phyloP scores from a whole-genome alignment of 2,113 vertebrate species.

The Eretmochelys imbricata region DNA sequence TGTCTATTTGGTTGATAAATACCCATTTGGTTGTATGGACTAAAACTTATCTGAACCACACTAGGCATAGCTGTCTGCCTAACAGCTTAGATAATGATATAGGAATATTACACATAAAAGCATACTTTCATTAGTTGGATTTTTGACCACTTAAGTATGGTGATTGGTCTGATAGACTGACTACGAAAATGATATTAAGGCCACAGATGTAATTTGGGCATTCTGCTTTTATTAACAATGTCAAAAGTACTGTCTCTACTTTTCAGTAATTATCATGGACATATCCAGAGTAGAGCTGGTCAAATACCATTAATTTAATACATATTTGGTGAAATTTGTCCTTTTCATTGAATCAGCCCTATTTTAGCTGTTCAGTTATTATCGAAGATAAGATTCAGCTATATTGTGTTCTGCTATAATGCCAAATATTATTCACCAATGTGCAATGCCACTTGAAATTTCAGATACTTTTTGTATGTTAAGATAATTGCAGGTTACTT shows the following conservation, averaged over 20 bases:
- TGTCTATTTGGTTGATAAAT: constrained; percentile 45
- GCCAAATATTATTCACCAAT: not conserved
- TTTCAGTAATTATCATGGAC: not conserved
- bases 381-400: not conserved
- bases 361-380: not conserved
- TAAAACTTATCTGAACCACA: not conserved
- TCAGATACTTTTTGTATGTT: not conserved
- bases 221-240: not conserved
- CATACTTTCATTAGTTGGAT: constrained; percentile 10
- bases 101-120: not conserved
- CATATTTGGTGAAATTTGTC: not conserved
- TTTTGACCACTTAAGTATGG: not conserved
- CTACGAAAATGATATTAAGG: not conserved
- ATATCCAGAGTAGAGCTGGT: accelerated
- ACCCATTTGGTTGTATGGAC: not conserved
- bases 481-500: not conserved
- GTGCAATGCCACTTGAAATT: not conserved
- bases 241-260: not conserved
- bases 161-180: not conserved
- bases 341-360: not conserved
- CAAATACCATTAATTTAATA: not conserved
- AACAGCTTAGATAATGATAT: not conserved
- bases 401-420: not conserved
- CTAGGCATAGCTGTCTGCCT: not conserved
- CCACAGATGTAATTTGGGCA: accelerated